Evolutionary conservation across 1,140 invertebrate species (phyloP).

Genomic region (Helicorthomorpha holstii): DNA sequence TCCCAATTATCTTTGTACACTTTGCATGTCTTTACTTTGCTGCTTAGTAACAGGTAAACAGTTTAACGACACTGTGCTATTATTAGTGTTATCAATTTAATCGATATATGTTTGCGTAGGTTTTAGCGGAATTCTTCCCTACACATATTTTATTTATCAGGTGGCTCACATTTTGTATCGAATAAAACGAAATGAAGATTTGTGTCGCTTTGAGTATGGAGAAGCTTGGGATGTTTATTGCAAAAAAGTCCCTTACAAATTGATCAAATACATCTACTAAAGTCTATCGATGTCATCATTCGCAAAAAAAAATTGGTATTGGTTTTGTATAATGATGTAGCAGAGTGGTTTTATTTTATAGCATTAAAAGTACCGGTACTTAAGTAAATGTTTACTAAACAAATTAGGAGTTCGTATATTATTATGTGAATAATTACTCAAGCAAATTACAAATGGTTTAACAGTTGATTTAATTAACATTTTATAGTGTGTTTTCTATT

Average conservation of each 20-base stretch:
- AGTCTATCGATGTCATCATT: too few species aligned
- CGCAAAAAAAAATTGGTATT: too few species aligned
- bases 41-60: conserved; percentile 24
- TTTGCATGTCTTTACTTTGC: conserved; percentile 39
- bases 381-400: too few species aligned
- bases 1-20: conserved; percentile 75
- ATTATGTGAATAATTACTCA: too few species aligned
- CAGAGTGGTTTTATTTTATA: too few species aligned
- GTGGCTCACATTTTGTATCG: conserved; percentile 45
- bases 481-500: too few species aligned
- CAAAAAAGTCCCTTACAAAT: conserved; percentile 46
- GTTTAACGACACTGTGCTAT: not conserved
- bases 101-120: conserved; percentile 20
- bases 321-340: too few species aligned
- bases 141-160: conserved; percentile 34
- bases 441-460: too few species aligned
- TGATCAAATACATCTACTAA: conserved; percentile 28
- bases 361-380: too few species aligned
- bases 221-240: conserved; percentile 65
- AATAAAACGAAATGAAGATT: conserved; percentile 41
- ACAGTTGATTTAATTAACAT: too few species aligned
- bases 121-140: conserved; percentile 35
- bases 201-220: conserved; percentile 54
- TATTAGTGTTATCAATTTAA: conserved; percentile 26
- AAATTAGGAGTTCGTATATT: too few species aligned